Percentiles rank a stretch among this genome's conserved stretches.
These are phyloP conservation scores for Spea hammondii DNA, from an alignment of 2,797 vertebrate species.

Conservation along the genomic window DNA sequence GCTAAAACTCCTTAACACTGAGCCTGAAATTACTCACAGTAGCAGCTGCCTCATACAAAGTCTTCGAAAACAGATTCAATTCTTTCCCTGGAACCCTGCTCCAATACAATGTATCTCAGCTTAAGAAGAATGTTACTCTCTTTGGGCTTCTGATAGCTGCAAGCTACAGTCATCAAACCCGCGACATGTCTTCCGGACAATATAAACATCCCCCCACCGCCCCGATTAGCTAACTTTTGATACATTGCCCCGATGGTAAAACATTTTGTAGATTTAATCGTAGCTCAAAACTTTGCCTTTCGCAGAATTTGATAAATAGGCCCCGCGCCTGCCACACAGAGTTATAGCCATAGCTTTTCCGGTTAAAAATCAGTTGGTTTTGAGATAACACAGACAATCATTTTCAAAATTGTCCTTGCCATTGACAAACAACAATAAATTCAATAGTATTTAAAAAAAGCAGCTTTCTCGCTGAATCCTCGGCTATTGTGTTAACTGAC, in stretches of 20 bases:
- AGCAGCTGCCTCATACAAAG: too few species aligned
- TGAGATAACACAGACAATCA: conserved; percentile 46
- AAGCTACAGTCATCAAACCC: conserved; percentile 14
- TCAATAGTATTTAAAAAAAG: conserved; percentile 36
- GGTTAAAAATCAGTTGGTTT: conserved; percentile 46
- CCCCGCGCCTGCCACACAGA: conserved; percentile 33
- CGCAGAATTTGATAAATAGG: conserved; percentile 31
- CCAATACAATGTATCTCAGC: too few species aligned
- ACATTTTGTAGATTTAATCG: conserved; percentile 29
- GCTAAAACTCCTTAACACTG: too few species aligned
- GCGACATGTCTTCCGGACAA: conserved; percentile 1
- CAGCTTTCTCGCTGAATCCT: conserved; percentile 6
- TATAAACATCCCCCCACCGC: conserved; percentile 9
- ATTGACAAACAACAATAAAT: conserved; percentile 33
- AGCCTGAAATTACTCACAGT: too few species aligned
- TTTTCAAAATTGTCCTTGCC: conserved; percentile 45
- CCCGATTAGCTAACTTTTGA: conserved; percentile 23
- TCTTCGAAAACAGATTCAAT: too few species aligned
- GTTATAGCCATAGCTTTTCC: conserved; percentile 34
- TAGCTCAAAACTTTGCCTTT: conserved; percentile 19
- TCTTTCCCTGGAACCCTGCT: too few species aligned
- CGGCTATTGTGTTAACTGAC: conserved; percentile 25
- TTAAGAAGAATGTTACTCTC: too few species aligned
- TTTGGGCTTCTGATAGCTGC: neutral
- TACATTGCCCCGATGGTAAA: conserved; percentile 21